Evolutionary conservation across 2,797 vertebrate species (phyloP), one percentile per base, ranked within the genome.

Genomic region (Enoplosus armatus): DNA sequence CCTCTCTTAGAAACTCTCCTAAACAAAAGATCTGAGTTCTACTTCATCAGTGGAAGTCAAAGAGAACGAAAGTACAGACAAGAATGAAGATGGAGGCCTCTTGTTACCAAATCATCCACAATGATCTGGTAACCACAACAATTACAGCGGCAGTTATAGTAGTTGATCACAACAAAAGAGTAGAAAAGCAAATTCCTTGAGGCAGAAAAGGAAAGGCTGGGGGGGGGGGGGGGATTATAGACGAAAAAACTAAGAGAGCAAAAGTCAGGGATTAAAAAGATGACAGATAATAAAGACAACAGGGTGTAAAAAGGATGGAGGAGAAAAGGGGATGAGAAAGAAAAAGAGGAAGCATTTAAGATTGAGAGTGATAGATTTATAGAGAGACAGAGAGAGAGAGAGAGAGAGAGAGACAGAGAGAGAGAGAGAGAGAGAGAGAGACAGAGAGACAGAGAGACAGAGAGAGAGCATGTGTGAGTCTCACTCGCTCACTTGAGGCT

Each of bases 401-500:
- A 8, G 51, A 50, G 50, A 20, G 31, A 74, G 51, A 56, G 56
- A 63, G 56, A 64, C n/a, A 33, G 3, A 33, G 31, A 31, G 5
- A 31, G 3, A 77, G 39, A 35, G 48, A 45, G 14, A 41, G 48
- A 41, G 37, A 72, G 64, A 8, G 51, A 50, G 50, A 20, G 31
- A 74, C n/a, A n/a, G n/a, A n/a, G n/a, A n/a, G n/a, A n/a, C n/a
- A n/a, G 43, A 59, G 55, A 50, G 45, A 48, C 55, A 65, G 31
- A 22, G 56, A 63, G 56, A 64, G 66, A 68, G 77, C 18, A n/a
- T 4, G 63, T 6, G 35, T 45, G 48, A 35, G 50, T 27, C 66
- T 77, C 39, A 39, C 51, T 80, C 20, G 48, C 83, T 85, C 75
- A 58, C 75, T 77, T 51, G 0, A 62, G 11, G 64, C 43, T 80